phyloP scores from a whole-genome alignment of 2,888 invertebrate genomes.

The Lutraria lutraria region DNA sequence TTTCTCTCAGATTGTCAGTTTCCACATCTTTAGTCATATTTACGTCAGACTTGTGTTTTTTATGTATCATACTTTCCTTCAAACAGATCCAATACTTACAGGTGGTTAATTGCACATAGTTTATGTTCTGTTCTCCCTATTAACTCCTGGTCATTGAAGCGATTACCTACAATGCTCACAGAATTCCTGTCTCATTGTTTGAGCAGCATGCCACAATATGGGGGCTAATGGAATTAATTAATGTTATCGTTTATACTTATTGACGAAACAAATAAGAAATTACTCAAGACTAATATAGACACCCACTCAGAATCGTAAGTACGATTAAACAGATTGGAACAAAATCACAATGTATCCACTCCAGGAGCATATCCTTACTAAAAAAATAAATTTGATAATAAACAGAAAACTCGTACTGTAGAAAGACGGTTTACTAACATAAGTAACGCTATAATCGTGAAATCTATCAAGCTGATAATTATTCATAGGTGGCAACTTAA shows the following conservation, averaged over 20 bases:
- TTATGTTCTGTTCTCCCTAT: neutral
- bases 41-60: neutral
- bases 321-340: neutral
- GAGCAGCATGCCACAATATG: neutral
- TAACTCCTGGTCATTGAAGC: constrained; percentile 22
- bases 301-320: neutral
- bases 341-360: neutral
- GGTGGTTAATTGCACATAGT: constrained; percentile 2
- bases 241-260: constrained; percentile 18
- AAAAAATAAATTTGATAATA: too few species aligned
- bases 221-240: constrained; percentile 5
- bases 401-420: too few species aligned
- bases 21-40: neutral
- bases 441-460: too few species aligned
- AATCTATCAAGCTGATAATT: too few species aligned
- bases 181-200: neutral
- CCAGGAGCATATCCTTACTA: neutral
- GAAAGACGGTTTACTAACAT: too few species aligned
- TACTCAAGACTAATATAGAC: neutral
- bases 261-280: constrained; percentile 23
- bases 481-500: too few species aligned
- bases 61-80: neutral
- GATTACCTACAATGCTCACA: constrained; percentile 18
- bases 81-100: neutral
- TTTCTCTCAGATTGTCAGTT: constrained; percentile 18